Conservation (phyloP, 2,888 invertebrate genomes). For the Drosophila mimetica region DNA sequence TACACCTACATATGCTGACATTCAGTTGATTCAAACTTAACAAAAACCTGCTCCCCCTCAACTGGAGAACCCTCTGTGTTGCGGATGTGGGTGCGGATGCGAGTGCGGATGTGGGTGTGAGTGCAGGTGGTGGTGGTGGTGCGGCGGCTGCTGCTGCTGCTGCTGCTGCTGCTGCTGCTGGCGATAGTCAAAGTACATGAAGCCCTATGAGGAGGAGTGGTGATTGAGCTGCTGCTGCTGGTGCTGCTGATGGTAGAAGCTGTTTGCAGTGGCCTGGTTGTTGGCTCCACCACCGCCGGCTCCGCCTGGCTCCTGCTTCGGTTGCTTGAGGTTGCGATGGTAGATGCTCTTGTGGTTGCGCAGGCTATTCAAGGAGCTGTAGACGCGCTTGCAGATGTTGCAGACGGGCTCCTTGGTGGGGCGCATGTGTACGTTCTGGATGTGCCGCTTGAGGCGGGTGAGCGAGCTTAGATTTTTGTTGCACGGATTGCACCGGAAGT, state of each 20-base stretch:
- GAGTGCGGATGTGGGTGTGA: background rate
- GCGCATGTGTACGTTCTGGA: slow-evolving; percentile 96
- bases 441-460: slow-evolving; percentile 95
- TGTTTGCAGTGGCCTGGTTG: slow-evolving; percentile 48
- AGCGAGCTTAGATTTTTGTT: slow-evolving; percentile 95
- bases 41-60: slow-evolving; percentile 33
- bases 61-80: slow-evolving; percentile 34
- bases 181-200: slow-evolving; percentile 82
- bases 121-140: slow-evolving; percentile 11
- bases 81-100: slow-evolving; percentile 15
- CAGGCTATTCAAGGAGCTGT: slow-evolving; percentile 95
- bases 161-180: slow-evolving; percentile 22
- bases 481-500: slow-evolving; percentile 96
- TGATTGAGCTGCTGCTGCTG: slow-evolving; percentile 73
- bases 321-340: slow-evolving; percentile 92
- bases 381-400: slow-evolving; percentile 96
- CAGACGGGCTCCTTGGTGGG: slow-evolving; percentile 95
- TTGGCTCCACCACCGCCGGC: slow-evolving; percentile 17
- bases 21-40: slow-evolving; percentile 23
- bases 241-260: slow-evolving; percentile 62
- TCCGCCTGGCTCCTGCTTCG: slow-evolving; percentile 83
- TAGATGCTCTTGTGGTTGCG: slow-evolving; percentile 97
- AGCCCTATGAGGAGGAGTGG: slow-evolving; percentile 84
- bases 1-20: slow-evolving; percentile 7
- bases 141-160: background rate